A percentile compares a stretch with the other conserved stretches of the same genome.
These are phyloP conservation scores for Drosophila azteca DNA, from an alignment of 1,140 invertebrate genomes.

Conservation along the genomic window DNA sequence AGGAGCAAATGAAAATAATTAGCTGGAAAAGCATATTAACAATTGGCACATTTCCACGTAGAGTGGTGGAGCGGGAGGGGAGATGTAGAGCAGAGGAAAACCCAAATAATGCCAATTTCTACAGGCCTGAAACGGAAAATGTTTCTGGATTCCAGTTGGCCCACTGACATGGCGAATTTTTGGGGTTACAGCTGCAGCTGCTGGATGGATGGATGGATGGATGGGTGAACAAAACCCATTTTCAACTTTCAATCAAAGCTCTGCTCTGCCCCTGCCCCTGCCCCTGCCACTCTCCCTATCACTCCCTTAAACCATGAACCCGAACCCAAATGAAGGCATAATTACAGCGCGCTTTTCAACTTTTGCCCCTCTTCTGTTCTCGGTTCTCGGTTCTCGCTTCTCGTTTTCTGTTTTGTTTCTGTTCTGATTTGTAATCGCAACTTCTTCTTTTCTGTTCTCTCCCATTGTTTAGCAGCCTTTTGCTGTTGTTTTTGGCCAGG, in stretches of 20 bases:
- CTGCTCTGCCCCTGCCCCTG: too few species aligned
- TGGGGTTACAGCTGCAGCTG: slow-evolving; percentile 23
- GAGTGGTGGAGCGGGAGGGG: slow-evolving; percentile 34
- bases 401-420: slow-evolving; percentile 28
- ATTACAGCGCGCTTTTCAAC: slow-evolving; percentile 76
- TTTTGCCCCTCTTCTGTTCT: slow-evolving; percentile 49
- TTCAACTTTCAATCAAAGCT: slow-evolving; percentile 74
- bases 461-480: slow-evolving; percentile 47
- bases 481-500: slow-evolving; percentile 30
- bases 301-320: too few species aligned
- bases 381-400: slow-evolving; percentile 34
- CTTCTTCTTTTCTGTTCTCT: slow-evolving; percentile 22
- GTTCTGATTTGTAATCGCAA: slow-evolving; percentile 74
- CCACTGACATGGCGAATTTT: slow-evolving; percentile 63
- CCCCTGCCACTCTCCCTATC: neutral
- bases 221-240: slow-evolving; percentile 68
- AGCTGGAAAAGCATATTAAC: slow-evolving; percentile 56
- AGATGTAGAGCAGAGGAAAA: slow-evolving; percentile 11
- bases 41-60: slow-evolving; percentile 66
- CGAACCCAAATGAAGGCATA: slow-evolving; percentile 46
- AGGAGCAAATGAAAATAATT: slow-evolving; percentile 58
- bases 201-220: neutral
- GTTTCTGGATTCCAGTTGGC: slow-evolving; percentile 28
- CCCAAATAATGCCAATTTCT: slow-evolving; percentile 38
- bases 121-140: neutral